phyloP scores from a whole-genome alignment of 2,113 vertebrate genomes.

The human region DNA sequence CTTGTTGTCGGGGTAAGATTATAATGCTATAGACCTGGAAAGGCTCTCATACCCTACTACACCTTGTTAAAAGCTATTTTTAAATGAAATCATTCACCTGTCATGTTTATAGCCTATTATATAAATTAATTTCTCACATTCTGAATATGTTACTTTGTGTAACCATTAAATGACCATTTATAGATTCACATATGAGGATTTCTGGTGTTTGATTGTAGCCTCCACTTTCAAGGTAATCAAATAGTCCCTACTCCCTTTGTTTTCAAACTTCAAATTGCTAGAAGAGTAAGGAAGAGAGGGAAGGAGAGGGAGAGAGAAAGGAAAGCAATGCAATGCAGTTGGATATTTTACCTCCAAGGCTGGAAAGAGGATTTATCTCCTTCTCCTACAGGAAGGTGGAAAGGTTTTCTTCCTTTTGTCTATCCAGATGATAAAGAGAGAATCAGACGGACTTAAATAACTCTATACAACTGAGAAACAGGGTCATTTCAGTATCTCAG shows the following conservation, averaged over 20 bases:
- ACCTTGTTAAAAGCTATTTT: constrained; percentile 70
- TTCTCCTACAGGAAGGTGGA: not conserved
- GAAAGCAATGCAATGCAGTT: no score
- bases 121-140: constrained; percentile 14
- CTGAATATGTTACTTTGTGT: constrained; percentile 44
- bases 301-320: rapidly evolving
- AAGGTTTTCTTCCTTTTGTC: not conserved
- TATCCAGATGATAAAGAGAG: not conserved
- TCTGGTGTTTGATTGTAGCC: not conserved
- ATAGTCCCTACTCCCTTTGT: not conserved
- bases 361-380: not conserved
- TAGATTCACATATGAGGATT: not conserved
- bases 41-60: constrained; percentile 55
- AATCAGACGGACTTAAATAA: no score
- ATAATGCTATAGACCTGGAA: constrained; percentile 69
- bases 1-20: constrained; percentile 57
- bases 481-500: not conserved
- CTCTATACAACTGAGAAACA: not conserved
- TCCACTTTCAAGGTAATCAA: not conserved
- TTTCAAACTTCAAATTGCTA: not conserved
- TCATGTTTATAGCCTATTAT: constrained; percentile 5
- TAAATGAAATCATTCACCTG: constrained; percentile 54
- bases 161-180: constrained; percentile 23
- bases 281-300: no score
- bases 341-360: not conserved